phyloP scores from a whole-genome alignment of 2,797 vertebrate species.

The Pipistrellus kuhlii region DNA sequence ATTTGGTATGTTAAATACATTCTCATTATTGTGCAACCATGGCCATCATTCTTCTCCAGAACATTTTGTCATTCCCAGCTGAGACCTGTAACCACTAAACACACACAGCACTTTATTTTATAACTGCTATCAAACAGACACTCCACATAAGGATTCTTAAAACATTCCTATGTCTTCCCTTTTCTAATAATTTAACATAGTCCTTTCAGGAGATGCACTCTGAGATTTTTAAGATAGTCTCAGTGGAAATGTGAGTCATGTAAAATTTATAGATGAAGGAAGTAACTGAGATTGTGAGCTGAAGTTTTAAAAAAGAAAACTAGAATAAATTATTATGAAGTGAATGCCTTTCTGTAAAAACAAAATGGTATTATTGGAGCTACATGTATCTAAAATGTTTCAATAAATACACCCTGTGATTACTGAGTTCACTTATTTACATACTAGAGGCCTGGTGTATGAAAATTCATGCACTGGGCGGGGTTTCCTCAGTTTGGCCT shows the following conservation, averaged over 20 bases:
- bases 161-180: background rate
- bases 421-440: background rate
- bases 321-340: constrained; percentile 11
- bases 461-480: no score
- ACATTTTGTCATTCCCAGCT: background rate
- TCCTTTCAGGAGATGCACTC: background rate
- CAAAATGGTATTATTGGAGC: background rate
- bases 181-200: constrained; percentile 9
- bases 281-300: background rate
- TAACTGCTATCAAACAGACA: background rate
- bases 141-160: background rate
- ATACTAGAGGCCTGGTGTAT: background rate
- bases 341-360: background rate
- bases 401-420: background rate
- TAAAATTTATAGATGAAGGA: constrained; percentile 32
- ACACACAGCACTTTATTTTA: background rate
- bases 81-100: background rate
- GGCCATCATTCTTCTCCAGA: background rate
- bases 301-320: constrained; percentile 5
- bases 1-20: background rate
- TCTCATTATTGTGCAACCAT: background rate
- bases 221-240: background rate
- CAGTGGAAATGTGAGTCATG: background rate
- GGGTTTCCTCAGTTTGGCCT: no score
- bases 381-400: background rate